These are phyloP conservation scores for Aplochiton taeniatus DNA, from an alignment of 2,797 vertebrate species.

Conservation along the genomic window DNA sequence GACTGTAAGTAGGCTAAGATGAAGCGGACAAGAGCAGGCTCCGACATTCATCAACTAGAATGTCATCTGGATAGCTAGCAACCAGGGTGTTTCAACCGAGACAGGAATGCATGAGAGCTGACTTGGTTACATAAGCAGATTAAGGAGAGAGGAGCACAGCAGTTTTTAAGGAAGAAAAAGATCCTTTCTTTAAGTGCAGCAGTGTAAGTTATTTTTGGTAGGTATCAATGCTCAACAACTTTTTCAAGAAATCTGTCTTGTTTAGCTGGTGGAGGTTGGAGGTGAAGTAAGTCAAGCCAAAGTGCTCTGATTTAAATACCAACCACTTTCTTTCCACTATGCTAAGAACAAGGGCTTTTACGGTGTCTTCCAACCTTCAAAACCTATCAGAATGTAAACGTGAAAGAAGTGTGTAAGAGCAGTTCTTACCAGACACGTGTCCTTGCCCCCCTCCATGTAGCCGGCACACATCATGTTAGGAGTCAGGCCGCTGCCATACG, in stretches of 20 bases:
- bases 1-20: too few relatives aligned
- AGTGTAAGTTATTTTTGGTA: slow-evolving; percentile 1
- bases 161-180: slow-evolving; percentile 41
- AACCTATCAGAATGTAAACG: neutral
- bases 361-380: slow-evolving; percentile 5
- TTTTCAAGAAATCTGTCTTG: slow-evolving; percentile 11
- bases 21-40: too few relatives aligned
- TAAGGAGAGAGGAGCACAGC: slow-evolving; percentile 50
- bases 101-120: slow-evolving; percentile 64
- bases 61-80: slow-evolving; percentile 55
- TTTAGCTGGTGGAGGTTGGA: neutral
- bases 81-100: slow-evolving; percentile 61
- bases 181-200: slow-evolving; percentile 33
- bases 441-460: slow-evolving; percentile 82
- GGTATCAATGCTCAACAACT: slow-evolving; percentile 9
- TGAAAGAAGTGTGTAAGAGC: slow-evolving; percentile 10
- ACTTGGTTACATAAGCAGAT: slow-evolving; percentile 67
- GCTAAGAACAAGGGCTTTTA: too few relatives aligned
- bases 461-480: slow-evolving; percentile 92
- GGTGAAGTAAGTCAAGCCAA: neutral
- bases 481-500: slow-evolving; percentile 83
- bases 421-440: slow-evolving; percentile 90
- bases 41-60: slow-evolving; percentile 33
- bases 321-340: slow-evolving; percentile 10
- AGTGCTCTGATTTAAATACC: neutral